A percentile compares a stretch with the other conserved stretches of the same genome.
These are phyloP conservation scores for Anolis carolinensis DNA, from an alignment of 2,113 vertebrate genomes.

Conservation along the genomic window DNA sequence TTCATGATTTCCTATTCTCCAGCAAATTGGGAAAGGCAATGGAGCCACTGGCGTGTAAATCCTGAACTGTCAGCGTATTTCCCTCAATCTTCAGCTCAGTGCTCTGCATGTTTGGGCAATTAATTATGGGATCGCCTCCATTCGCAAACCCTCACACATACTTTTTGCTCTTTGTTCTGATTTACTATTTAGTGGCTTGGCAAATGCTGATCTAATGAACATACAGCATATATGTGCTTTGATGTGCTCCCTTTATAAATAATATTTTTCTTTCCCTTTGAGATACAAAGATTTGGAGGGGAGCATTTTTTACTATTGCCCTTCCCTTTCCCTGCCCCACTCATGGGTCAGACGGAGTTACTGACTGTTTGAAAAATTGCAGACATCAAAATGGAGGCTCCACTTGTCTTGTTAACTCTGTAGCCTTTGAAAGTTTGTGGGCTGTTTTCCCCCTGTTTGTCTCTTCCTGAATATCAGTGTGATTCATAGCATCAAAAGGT, in stretches of 20 bases:
- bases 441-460: not conserved
- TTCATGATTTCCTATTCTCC: conserved; percentile 88
- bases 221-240: conserved; percentile 55
- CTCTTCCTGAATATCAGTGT: not conserved
- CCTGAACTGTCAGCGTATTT: conserved; percentile 81
- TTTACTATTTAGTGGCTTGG: conserved; percentile 80
- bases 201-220: conserved; percentile 74
- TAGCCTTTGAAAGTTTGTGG: not conserved
- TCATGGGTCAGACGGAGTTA: conserved; percentile 20
- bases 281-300: conserved; percentile 15
- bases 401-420: not conserved
- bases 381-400: not conserved
- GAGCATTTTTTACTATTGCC: not conserved
- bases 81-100: conserved; percentile 76
- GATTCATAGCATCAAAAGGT: not conserved
- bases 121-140: conserved; percentile 77
- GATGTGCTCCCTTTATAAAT: conserved; percentile 53
- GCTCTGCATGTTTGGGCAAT: conserved; percentile 80
- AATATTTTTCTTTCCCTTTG: conserved; percentile 17
- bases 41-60: conserved; percentile 77
- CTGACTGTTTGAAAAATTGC: conserved; percentile 14
- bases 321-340: not conserved
- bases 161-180: conserved; percentile 64
- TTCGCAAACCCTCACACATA: too few relatives aligned
- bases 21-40: conserved; percentile 84